Evolutionary conservation across 2,113 vertebrate species (phyloP), one percentile per base, ranked within the genome.

Genomic region (Mustela lutreola): DNA sequence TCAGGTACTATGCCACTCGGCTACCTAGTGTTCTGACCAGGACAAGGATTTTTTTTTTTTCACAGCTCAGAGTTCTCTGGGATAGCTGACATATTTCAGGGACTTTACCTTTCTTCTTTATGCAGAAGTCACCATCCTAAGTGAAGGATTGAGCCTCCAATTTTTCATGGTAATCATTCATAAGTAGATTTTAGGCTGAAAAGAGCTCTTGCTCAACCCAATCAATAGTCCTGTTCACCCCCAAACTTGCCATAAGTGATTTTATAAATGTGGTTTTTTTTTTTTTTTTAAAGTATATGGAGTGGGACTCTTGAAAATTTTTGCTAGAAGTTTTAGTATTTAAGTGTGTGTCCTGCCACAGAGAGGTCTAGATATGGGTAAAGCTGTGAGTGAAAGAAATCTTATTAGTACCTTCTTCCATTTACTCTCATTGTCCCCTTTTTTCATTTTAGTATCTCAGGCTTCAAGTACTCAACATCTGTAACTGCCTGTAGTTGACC

Each of bases 1-100:
- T 42, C 62, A 62, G 50, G 18, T 24, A 4, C 18, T 0, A 0
- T 39, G 31, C 28, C 5, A 18, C 33, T 58, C 1, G 0, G 19
- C 36, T 42, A 33, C 33, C 39, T 31, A 21, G 60, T 0, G 10
- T 39, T 90, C 31, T n/a, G n/a, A 92, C 39, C 19, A 63, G 33
- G 33, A 11, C 16, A 19, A 63, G 65, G 11, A 15, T 84, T 62
- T 65, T 75, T 39, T 39, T 39, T 39, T 75, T 90, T 87, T 90
- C 48, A 70, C 4, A 79, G 10, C n/a, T 58, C 48, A 81, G 70
- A 39, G 45, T 28, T 70, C 60, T 45, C 56, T 73, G 78, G 45
- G 53, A 36, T 16, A 62, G 33, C 9, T 42, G 89, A 42, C n/a
- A 63, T 4, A 16, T 67, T 50, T 58, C 36, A 95, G 91, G 65